A percentile compares a stretch with the other conserved stretches of the same genome.
Conservation (phyloP, 2,888 invertebrate species). For the Drosophila seclusa region DNA sequence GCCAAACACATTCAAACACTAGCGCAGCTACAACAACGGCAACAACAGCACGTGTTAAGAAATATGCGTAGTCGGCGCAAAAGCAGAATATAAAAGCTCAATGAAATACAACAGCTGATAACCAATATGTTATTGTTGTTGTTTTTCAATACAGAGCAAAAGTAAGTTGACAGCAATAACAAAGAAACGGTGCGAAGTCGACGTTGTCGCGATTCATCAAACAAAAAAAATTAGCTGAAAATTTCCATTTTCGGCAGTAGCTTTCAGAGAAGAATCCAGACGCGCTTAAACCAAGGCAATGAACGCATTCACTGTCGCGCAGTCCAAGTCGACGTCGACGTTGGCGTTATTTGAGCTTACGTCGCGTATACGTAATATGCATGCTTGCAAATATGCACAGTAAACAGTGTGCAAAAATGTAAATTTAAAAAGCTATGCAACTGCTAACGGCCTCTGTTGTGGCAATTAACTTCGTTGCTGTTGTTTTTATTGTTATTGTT, state of each 20-base stretch:
- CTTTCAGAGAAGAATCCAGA: slow-evolving; percentile 25
- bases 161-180: slow-evolving; percentile 36
- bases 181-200: slow-evolving; percentile 35
- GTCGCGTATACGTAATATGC: slow-evolving; percentile 57
- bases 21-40: slow-evolving; percentile 32
- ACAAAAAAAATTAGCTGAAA: slow-evolving; percentile 46
- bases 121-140: slow-evolving; percentile 35
- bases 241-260: slow-evolving; percentile 53
- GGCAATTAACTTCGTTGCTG: background rate
- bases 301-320: slow-evolving; percentile 21
- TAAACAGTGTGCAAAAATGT: slow-evolving; percentile 7
- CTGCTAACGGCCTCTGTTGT: slow-evolving; percentile 28
- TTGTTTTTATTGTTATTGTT: slow-evolving; percentile 26
- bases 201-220: slow-evolving; percentile 34
- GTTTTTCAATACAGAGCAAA: slow-evolving; percentile 33
- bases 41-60: slow-evolving; percentile 26
- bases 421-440: slow-evolving; percentile 32
- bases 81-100: slow-evolving; percentile 31
- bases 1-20: slow-evolving; percentile 58
- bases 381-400: slow-evolving; percentile 38
- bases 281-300: slow-evolving; percentile 37
- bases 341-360: slow-evolving; percentile 28
- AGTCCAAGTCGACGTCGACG: background rate
- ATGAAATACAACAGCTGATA: slow-evolving; percentile 76
- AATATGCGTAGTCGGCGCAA: slow-evolving; percentile 39